These are phyloP conservation scores for Syngnathus typhle DNA, from an alignment of 2,113 vertebrate species.

Conservation along the genomic window DNA sequence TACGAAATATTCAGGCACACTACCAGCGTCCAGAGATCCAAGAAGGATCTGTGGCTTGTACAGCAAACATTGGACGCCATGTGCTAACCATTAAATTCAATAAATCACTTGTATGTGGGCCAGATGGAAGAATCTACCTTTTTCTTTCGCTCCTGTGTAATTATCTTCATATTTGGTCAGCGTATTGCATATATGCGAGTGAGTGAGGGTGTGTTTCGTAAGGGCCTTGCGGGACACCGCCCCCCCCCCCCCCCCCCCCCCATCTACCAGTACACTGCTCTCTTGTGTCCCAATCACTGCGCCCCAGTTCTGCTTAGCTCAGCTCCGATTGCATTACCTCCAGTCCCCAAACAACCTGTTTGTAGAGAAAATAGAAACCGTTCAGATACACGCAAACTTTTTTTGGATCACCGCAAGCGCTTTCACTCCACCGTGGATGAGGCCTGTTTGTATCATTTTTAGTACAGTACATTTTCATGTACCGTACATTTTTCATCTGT, in stretches of 20 bases:
- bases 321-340: conserved; percentile 50
- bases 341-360: conserved; percentile 39
- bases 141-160: conserved; percentile 9
- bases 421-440: neutral
- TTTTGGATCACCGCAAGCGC: neutral
- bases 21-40: neutral
- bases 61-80: neutral
- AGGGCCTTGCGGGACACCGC: conserved; percentile 19
- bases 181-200: neutral
- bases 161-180: conserved; percentile 4
- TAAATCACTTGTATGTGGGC: neutral
- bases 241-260: conserved; percentile 13
- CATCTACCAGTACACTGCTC: conserved; percentile 36
- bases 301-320: conserved; percentile 40
- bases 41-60: neutral
- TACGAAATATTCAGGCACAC: neutral
- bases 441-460: too few species aligned
- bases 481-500: too few species aligned
- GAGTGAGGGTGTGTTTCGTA: conserved; percentile 22
- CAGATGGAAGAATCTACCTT: neutral
- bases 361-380: conserved; percentile 48
- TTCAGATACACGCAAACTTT: neutral
- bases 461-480: too few species aligned
- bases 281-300: conserved; percentile 35
- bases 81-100: neutral